Conservation (phyloP, 2,113 vertebrate genomes). For the Blennius ocellaris region DNA sequence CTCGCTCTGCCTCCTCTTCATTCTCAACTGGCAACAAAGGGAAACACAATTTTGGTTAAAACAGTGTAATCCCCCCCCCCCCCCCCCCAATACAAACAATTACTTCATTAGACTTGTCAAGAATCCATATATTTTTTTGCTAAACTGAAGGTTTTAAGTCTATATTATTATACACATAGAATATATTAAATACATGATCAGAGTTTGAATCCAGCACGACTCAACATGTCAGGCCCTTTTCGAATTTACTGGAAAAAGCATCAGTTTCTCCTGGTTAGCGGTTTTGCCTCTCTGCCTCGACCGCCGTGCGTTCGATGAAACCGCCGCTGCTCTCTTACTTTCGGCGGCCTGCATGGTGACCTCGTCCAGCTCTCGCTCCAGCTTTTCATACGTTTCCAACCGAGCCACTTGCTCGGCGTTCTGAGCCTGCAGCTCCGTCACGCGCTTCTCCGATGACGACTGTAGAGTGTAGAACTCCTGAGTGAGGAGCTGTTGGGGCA, state of each 20-base stretch:
- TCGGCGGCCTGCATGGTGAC: constrained; percentile 97
- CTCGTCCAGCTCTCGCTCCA: constrained; percentile 95
- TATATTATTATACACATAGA: too few species aligned
- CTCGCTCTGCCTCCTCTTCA: constrained; percentile 94
- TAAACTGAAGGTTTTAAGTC: too few species aligned
- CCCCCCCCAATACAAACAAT: too few species aligned
- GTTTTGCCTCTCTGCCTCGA: too few species aligned
- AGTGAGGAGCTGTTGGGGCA: constrained; percentile 86
- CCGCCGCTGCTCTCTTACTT: constrained; percentile 77
- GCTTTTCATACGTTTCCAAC: constrained; percentile 91
- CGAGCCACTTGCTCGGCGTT: constrained; percentile 90
- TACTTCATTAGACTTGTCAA: too few species aligned
- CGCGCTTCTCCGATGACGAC: constrained; percentile 90
- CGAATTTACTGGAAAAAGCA: neutral
- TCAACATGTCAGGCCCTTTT: neutral
- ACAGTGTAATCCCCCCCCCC: too few species aligned
- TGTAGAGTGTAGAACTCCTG: constrained; percentile 98
- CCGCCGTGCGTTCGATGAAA: too few species aligned
- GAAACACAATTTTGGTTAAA: neutral
- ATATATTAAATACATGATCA: too few species aligned
- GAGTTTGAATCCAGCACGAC: too few species aligned
- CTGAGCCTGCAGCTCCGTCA: constrained; percentile 90
- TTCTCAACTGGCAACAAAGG: constrained; percentile 89
- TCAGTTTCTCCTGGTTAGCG: too few species aligned
- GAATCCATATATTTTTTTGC: too few species aligned